A percentile compares a stretch with the other conserved stretches of the same genome.
These are phyloP conservation scores for Anthopleura xanthogrammica DNA, from an alignment of 92 coral and sea anemone species.

Conservation along the genomic window DNA sequence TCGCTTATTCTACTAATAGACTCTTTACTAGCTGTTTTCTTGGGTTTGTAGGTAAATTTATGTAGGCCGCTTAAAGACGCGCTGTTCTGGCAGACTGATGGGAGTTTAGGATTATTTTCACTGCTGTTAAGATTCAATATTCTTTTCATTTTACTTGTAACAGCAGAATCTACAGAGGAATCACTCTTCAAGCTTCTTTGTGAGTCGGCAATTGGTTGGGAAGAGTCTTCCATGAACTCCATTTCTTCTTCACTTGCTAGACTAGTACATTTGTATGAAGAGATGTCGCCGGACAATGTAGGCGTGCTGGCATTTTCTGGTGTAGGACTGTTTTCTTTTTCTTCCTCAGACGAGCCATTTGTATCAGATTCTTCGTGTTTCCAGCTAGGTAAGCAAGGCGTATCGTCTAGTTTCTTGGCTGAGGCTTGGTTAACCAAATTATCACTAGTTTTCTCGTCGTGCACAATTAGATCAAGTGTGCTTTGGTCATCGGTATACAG, in stretches of 20 bases:
- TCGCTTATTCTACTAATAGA: neutral
- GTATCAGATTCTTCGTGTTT: neutral
- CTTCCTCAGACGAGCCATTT: neutral
- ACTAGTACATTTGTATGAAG: neutral
- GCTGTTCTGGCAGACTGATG: neutral
- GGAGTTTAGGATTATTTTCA: neutral
- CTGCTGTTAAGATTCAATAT: neutral
- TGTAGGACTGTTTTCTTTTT: slow-evolving; percentile 26
- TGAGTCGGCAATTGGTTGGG: neutral
- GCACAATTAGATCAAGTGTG: neutral
- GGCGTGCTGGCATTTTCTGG: neutral
- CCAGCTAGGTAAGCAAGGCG: slow-evolving; percentile 11
- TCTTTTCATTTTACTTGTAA: neutral
- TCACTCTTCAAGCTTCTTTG: neutral
- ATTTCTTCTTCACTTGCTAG: neutral
- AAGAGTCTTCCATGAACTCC: neutral
- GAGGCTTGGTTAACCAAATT: neutral
- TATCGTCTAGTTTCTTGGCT: neutral
- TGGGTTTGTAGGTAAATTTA: slow-evolving; percentile 21
- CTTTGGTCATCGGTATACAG: neutral
- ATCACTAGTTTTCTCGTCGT: neutral
- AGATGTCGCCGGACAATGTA: neutral
- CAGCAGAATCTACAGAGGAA: neutral
- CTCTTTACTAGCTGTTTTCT: neutral
- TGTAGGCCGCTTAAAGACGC: slow-evolving; percentile 6